These are phyloP conservation scores for Pteronotus mesoamericanus DNA, from an alignment of 2,797 vertebrate species.

Conservation along the genomic window DNA sequence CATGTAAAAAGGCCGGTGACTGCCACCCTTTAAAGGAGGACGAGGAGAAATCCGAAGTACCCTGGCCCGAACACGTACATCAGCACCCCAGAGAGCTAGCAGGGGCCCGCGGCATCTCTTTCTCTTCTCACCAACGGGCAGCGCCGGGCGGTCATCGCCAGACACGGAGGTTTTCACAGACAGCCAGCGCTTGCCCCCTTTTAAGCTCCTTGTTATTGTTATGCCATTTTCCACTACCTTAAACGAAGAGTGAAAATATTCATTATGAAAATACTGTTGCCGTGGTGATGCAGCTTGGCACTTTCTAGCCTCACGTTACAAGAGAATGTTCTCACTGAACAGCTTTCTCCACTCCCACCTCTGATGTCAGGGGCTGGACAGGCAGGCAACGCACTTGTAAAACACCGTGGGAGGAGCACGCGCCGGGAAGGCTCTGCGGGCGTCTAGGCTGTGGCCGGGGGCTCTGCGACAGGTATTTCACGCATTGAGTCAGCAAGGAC, in stretches of 20 bases:
- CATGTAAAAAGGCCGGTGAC: background rate
- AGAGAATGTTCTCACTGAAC: slow-evolving; percentile 21
- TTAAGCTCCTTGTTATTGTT: background rate
- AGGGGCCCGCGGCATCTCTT: background rate
- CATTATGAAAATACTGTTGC: slow-evolving; percentile 16
- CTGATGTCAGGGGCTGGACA: background rate
- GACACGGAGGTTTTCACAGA: background rate
- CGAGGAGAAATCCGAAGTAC: background rate
- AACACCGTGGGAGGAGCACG: background rate
- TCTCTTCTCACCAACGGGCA: background rate
- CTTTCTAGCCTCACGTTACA: background rate
- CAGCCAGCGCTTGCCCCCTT: background rate
- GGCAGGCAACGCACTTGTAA: background rate
- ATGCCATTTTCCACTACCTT: background rate
- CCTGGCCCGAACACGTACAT: background rate
- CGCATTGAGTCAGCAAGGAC: background rate
- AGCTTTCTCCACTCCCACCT: background rate
- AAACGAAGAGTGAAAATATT: background rate
- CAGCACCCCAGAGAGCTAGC: background rate
- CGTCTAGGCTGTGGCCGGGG: background rate
- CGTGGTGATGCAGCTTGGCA: background rate
- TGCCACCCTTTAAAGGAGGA: background rate
- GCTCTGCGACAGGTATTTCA: background rate
- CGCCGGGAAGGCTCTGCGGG: background rate
- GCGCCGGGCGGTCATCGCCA: background rate